Conservation (phyloP, 2,797 vertebrate genomes). For the Typhlichthys subterraneus region DNA sequence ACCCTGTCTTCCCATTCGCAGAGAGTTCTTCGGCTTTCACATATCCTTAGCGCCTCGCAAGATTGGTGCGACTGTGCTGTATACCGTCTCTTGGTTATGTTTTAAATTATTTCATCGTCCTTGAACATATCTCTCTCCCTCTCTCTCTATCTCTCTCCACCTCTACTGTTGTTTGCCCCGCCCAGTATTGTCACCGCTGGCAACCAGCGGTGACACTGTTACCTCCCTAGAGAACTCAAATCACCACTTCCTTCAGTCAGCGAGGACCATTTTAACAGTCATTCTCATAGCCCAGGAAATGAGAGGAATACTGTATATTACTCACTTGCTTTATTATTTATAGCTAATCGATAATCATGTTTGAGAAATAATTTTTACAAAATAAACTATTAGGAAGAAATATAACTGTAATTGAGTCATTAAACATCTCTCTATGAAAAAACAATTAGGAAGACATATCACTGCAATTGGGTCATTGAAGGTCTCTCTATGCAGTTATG, state of each 20-base stretch:
- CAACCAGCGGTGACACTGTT: neutral
- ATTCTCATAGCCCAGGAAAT: neutral
- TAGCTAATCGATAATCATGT: no score
- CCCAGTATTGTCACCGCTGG: neutral
- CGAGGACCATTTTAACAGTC: neutral
- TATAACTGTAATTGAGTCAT: no score
- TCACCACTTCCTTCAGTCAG: slow-evolving; percentile 24
- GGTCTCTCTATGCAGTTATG: no score
- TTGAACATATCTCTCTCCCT: neutral
- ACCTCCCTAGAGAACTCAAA: slow-evolving; percentile 14
- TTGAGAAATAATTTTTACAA: no score
- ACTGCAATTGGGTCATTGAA: no score
- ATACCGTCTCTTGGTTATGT: neutral
- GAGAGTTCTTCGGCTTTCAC: slow-evolving; percentile 58
- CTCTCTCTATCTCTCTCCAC: slow-evolving; percentile 2
- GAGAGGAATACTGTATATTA: no score
- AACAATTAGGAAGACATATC: no score
- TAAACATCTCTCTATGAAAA: no score
- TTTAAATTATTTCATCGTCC: slow-evolving; percentile 1
- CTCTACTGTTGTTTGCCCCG: slow-evolving; percentile 1
- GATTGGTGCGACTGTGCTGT: no score
- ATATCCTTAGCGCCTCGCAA: neutral
- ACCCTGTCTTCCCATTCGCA: slow-evolving; percentile 68
- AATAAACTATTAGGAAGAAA: no score
- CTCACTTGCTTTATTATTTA: no score